Evolutionary conservation across 2,888 invertebrate species (phyloP), one percentile per base, ranked within the genome.

Genomic region (Gari tellinella): DNA sequence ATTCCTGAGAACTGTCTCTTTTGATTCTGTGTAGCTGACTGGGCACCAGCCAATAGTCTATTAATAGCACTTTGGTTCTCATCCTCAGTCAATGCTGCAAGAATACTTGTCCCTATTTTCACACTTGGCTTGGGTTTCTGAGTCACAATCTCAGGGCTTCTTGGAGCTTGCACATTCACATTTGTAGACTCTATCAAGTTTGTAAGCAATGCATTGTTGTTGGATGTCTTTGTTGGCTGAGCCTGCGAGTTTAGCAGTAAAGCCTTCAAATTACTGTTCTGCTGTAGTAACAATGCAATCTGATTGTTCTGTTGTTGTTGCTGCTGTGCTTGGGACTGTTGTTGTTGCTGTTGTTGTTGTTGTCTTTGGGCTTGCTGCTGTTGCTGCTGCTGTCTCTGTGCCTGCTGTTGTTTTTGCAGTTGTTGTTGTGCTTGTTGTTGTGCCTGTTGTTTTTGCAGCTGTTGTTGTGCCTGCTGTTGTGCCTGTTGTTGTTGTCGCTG

Each of bases 401-500:
- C 56, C 45, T 52, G 63, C 46, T 65, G 57, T 21, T 64, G 61
- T 17, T 61, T 66, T 21, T 72, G 78, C 45, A 62, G 74, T 31
- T 68, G 72, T 41, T 56, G 55, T 14, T 72, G 70, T 15, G 60
- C 65, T 31, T 67, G 77, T 17, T 68, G 51, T 12, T 60, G 62
- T 23, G 57, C 17, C 25, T 60, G 75, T 55, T 72, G 58, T 31
- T 52, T 63, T 46, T 63, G 49, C 23, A 62, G 58, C 19, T 60
- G 67, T 21, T 72, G 76, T 38, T 67, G 69, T 40, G 66, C 72
- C 26, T 60, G 60, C 19, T 72, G 65, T 23, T 67, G 72, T 31
- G 66, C 62, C 21, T 70, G 66, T 31, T 69, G 78, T 38, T 75
- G 60, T 1, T 58, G 61, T n/a, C 65, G 64, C 17, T 75, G 66